Percentiles rank a stretch among this genome's conserved stretches.
Conservation (phyloP, 2,797 vertebrate genomes). For the Falco novaeseelandiae region DNA sequence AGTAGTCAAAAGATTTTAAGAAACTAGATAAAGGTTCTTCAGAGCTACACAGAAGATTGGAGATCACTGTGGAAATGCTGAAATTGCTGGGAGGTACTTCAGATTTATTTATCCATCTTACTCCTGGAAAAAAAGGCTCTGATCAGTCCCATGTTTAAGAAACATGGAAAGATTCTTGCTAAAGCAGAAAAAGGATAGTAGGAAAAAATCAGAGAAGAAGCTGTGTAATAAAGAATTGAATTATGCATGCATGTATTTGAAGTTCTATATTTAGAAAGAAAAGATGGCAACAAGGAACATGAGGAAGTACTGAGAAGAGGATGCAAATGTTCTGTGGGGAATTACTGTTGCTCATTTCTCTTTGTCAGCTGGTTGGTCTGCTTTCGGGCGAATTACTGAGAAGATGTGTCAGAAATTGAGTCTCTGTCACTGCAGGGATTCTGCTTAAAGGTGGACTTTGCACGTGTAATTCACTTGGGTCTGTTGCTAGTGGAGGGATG, state of each 20-base stretch:
- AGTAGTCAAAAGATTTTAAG: background rate
- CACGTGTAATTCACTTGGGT: background rate
- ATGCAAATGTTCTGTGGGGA: conserved; percentile 7
- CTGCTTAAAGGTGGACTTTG: background rate
- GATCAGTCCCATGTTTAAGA: background rate
- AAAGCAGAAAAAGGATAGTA: background rate
- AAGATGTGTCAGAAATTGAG: background rate
- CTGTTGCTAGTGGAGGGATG: background rate
- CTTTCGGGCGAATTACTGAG: background rate
- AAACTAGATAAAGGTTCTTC: background rate
- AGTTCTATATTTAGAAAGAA: background rate
- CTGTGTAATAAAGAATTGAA: background rate
- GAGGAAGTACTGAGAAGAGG: background rate
- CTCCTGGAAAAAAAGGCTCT: background rate
- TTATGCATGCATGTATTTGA: background rate
- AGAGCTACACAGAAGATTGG: background rate
- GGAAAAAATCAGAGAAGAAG: background rate
- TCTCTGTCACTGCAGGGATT: background rate
- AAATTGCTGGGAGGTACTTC: background rate
- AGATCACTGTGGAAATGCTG: background rate
- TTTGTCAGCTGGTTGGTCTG: background rate
- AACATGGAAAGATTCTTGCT: background rate
- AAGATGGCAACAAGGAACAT: background rate
- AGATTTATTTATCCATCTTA: background rate
- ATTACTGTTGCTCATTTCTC: conserved; percentile 17